Evolutionary conservation across 2,888 invertebrate genomes (phyloP).

Genomic region (Synanthedon tipuliformis): DNA sequence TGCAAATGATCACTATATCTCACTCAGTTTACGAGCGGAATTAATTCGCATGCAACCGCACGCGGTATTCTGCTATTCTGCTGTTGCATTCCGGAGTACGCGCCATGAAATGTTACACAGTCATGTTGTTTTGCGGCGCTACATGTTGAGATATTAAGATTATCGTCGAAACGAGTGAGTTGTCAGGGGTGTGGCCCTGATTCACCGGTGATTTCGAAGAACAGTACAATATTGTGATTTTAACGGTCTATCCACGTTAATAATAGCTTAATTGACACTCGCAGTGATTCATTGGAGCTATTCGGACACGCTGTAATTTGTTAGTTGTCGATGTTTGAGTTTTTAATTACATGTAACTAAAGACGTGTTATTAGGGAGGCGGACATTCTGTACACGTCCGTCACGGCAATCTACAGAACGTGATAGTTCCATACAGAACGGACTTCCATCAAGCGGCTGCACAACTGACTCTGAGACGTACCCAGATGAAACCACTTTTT

Average conservation of each 20-base stretch:
- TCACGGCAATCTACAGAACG: slow-evolving; percentile 36
- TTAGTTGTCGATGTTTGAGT: slow-evolving; percentile 62
- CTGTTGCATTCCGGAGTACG: neutral
- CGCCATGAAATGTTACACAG: slow-evolving; percentile 7
- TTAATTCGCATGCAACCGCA: slow-evolving; percentile 22
- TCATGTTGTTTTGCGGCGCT: slow-evolving; percentile 46
- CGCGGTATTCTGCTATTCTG: slow-evolving; percentile 14
- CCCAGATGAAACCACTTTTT: slow-evolving; percentile 18
- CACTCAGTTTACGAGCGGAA: no score
- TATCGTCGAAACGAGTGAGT: slow-evolving; percentile 41
- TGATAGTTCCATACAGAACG: slow-evolving; percentile 20
- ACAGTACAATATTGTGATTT: slow-evolving; percentile 41
- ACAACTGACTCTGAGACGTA: slow-evolving; percentile 29
- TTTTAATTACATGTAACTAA: slow-evolving; percentile 66
- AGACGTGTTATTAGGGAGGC: slow-evolving; percentile 54
- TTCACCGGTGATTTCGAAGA: slow-evolving; percentile 46
- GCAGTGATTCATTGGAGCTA: slow-evolving; percentile 46
- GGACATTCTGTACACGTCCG: slow-evolving; percentile 40
- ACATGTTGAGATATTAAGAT: slow-evolving; percentile 48
- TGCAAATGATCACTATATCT: neutral
- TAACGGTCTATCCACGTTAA: slow-evolving; percentile 41
- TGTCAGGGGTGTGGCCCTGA: slow-evolving; percentile 54
- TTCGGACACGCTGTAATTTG: slow-evolving; percentile 42
- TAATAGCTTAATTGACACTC: slow-evolving; percentile 57
- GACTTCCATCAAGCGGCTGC: slow-evolving; percentile 4